phyloP scores from a whole-genome alignment of 2,797 vertebrate genomes.

The Crossoptilon crossoptilon region DNA sequence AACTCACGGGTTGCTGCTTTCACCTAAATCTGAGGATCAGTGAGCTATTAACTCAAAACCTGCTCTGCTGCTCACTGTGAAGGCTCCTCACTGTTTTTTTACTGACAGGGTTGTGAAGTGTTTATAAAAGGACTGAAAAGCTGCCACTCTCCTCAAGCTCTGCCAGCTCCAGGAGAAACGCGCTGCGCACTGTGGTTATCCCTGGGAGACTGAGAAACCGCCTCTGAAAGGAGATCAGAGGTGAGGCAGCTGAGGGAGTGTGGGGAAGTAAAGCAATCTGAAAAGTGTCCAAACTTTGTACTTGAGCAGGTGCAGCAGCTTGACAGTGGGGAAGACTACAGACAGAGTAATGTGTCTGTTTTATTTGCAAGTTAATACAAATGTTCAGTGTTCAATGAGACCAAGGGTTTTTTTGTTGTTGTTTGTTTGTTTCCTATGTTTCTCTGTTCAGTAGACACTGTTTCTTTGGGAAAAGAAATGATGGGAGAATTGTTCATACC shows the following conservation, averaged over 20 bases:
- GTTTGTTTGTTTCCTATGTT: background rate
- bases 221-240: background rate
- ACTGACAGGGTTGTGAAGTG: constrained; percentile 19
- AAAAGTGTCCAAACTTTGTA: background rate
- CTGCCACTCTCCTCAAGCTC: constrained; percentile 26
- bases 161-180: background rate
- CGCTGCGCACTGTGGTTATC: background rate
- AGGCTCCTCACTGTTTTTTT: background rate
- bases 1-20: accelerated
- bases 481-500: background rate
- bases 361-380: background rate
- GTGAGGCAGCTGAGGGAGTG: background rate
- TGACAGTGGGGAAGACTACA: background rate
- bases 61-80: background rate
- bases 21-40: constrained; percentile 45
- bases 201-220: background rate
- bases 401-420: background rate
- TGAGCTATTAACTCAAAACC: constrained; percentile 34
- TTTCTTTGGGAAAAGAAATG: background rate
- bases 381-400: background rate
- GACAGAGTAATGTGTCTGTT: background rate
- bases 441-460: background rate
- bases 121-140: constrained; percentile 30
- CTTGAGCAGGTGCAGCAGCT: background rate
- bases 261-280: background rate